A percentile compares a stretch with the other conserved stretches of the same genome.
These are phyloP conservation scores for Eumerus sabulonum DNA, from an alignment of 2,888 invertebrate genomes.

Conservation along the genomic window DNA sequence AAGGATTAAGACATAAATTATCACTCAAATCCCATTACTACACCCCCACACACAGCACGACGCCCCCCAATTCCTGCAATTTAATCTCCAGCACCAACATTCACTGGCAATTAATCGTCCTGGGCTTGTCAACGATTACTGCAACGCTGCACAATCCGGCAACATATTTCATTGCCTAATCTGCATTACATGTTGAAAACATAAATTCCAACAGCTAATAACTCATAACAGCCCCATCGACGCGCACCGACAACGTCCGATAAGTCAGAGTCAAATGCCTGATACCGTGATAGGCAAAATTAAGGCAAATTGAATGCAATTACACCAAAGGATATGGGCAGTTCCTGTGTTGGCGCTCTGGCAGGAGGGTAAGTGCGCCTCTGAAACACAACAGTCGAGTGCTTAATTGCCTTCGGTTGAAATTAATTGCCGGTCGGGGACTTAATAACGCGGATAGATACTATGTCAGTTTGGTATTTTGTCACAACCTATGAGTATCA, in stretches of 20 bases:
- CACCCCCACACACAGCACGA: background rate
- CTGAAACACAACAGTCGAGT: conserved; percentile 48
- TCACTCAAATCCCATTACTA: conserved; percentile 43
- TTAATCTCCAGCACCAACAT: conserved; percentile 63
- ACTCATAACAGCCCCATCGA: conserved; percentile 45
- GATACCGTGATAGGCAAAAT: conserved; percentile 24
- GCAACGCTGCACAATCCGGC: conserved; percentile 36
- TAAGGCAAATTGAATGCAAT: conserved; percentile 61
- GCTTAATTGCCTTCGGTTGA: conserved; percentile 63
- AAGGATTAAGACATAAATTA: conserved; percentile 68
- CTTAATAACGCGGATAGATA: conserved; percentile 40
- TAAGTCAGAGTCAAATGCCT: background rate
- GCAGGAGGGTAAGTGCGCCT: conserved; percentile 1
- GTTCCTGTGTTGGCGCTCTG: background rate
- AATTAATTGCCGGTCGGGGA: conserved; percentile 60
- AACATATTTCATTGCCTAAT: conserved; percentile 64
- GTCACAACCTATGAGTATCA: background rate
- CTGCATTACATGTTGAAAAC: conserved; percentile 65
- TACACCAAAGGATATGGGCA: conserved; percentile 38
- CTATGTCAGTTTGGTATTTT: background rate
- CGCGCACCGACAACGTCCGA: background rate
- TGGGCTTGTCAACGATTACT: conserved; percentile 54
- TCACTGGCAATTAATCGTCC: conserved; percentile 65
- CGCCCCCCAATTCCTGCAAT: conserved; percentile 23
- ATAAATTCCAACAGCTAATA: conserved; percentile 62